Evolutionary conservation across 2,888 invertebrate species (phyloP).

Genomic region (Dryadula phaetusa): DNA sequence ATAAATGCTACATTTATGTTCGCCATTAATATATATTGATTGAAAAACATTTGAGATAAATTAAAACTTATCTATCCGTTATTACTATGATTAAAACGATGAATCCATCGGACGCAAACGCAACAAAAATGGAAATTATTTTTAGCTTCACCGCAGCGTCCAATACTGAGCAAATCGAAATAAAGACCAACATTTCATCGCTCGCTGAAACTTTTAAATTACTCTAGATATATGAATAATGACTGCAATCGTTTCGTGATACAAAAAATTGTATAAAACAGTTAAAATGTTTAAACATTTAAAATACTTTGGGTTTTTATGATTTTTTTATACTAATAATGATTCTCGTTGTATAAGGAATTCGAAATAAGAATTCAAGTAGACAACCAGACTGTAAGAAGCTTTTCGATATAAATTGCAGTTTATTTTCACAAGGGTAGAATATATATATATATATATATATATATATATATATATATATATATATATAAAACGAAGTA

Average conservation of each 20-base stretch:
- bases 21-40: background rate
- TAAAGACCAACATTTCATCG: constrained; percentile 19
- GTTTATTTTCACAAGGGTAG: too few species aligned
- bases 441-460: too few species aligned
- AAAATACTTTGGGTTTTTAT: too few species aligned
- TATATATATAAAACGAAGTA: too few species aligned
- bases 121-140: constrained; percentile 21
- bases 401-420: too few species aligned
- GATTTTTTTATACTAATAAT: too few species aligned
- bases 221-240: constrained; percentile 18
- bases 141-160: constrained; percentile 17
- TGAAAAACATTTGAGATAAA: background rate
- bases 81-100: constrained; percentile 23
- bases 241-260: constrained; percentile 3
- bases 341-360: too few species aligned
- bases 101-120: constrained; percentile 10
- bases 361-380: too few species aligned
- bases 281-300: background rate
- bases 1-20: background rate
- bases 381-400: too few species aligned
- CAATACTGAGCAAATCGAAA: constrained; percentile 14
- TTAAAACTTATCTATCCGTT: background rate
- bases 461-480: too few species aligned
- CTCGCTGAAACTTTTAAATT: constrained; percentile 19
- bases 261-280: background rate